Conservation (phyloP, 2,113 vertebrate genomes). For the Illadopsis cleaveri region DNA sequence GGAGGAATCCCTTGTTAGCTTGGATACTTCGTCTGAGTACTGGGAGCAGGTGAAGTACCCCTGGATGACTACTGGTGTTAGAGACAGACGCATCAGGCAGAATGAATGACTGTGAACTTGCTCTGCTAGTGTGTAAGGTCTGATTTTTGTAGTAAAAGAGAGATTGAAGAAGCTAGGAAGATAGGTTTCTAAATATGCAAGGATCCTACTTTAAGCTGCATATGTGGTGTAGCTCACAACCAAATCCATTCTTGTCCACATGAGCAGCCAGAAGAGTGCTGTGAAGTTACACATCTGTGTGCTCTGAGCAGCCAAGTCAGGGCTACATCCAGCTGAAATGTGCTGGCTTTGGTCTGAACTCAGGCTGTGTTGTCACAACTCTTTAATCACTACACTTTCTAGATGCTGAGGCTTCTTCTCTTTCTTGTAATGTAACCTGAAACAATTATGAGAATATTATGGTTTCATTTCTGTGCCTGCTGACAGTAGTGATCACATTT, state of each 20-base stretch:
- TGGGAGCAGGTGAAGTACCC: background rate
- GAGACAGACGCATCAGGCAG: background rate
- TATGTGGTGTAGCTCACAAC: background rate
- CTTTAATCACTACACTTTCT: background rate
- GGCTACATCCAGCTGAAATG: background rate
- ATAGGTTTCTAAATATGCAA: background rate
- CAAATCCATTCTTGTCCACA: background rate
- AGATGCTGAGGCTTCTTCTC: background rate
- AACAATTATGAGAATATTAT: background rate
- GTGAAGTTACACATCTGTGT: background rate
- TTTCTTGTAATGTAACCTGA: background rate
- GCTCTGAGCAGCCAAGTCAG: background rate
- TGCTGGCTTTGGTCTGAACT: background rate
- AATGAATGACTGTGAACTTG: background rate
- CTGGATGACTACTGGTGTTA: background rate
- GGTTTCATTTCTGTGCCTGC: background rate
- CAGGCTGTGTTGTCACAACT: background rate
- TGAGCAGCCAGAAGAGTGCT: background rate
- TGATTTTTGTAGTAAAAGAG: background rate
- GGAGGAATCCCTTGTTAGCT: background rate
- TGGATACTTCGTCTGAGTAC: background rate
- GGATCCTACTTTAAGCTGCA: background rate
- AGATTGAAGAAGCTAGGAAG: background rate
- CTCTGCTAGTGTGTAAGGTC: background rate
- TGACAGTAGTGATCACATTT: background rate